Percentiles rank a stretch among this genome's conserved stretches.
Conservation (phyloP, 2,797 vertebrate genomes). For the Hafferia zeledoni region DNA sequence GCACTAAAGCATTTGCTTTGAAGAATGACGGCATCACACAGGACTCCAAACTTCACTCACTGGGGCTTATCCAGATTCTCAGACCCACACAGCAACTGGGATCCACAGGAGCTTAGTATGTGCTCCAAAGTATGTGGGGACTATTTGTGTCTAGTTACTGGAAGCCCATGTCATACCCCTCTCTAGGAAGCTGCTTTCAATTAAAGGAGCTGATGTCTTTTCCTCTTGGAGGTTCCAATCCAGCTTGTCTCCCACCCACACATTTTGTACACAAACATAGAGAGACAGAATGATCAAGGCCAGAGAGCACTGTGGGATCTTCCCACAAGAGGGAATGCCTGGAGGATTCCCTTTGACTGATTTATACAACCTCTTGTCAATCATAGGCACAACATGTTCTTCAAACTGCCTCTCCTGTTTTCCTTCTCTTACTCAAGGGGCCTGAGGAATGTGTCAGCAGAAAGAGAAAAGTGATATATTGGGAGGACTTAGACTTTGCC, state of each 20-base stretch:
- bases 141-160: conserved; percentile 41
- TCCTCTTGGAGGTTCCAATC: conserved; percentile 75
- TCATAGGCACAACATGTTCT: conserved; percentile 65
- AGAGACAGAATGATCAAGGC: conserved; percentile 45
- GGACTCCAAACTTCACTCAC: not conserved
- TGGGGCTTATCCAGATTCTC: conserved; percentile 28
- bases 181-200: conserved; percentile 76
- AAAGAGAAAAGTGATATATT: conserved; percentile 32
- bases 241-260: conserved; percentile 76
- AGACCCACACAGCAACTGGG: conserved; percentile 12
- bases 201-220: conserved; percentile 74
- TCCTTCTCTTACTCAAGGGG: conserved; percentile 61
- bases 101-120: conserved; percentile 20
- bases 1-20: conserved; percentile 31
- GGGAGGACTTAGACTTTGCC: not conserved
- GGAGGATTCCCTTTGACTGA: conserved; percentile 75
- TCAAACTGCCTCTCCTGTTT: conserved; percentile 69
- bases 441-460: conserved; percentile 47
- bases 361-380: conserved; percentile 70
- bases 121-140: not conserved
- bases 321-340: conserved; percentile 72
- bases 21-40: not conserved
- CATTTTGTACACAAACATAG: conserved; percentile 63
- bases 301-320: conserved; percentile 65
- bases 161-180: conserved; percentile 27